A percentile compares a stretch with the other conserved stretches of the same genome.
phyloP scores from a whole-genome alignment of 2,113 vertebrate genomes.

The Melanostigma gelatinosum region DNA sequence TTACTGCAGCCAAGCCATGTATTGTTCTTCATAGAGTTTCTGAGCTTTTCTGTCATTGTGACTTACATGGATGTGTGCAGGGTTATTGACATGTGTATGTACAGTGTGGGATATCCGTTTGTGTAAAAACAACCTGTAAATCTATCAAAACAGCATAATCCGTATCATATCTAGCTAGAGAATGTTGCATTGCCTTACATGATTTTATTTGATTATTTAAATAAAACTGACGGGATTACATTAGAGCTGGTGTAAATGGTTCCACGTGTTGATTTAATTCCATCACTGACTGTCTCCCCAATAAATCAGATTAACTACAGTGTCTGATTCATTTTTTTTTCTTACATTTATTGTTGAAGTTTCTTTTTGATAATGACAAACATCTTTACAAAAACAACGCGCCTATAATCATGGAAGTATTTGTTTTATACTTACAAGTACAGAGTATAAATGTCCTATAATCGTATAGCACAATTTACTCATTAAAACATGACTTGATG shows the following conservation, averaged over 20 bases:
- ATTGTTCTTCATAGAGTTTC: background rate
- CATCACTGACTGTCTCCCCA: conserved; percentile 35
- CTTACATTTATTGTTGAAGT: conserved; percentile 14
- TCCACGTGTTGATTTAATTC: conserved; percentile 27
- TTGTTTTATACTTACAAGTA: conserved; percentile 22
- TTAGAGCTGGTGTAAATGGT: conserved; percentile 24
- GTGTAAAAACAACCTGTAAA: conserved; percentile 10
- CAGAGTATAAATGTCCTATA: conserved; percentile 8
- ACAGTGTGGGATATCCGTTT: conserved; percentile 16
- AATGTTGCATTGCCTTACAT: conserved; percentile 68
- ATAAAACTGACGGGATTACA: conserved; percentile 41
- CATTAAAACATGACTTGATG: conserved; percentile 5
- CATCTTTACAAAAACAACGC: conserved; percentile 24
- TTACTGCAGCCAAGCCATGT: conserved; percentile 29
- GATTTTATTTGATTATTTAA: conserved; percentile 33
- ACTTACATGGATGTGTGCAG: conserved; percentile 34
- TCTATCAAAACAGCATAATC: conserved; percentile 18
- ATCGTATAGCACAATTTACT: conserved; percentile 11
- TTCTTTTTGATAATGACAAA: conserved; percentile 6
- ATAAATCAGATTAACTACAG: conserved; percentile 57
- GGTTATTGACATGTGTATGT: conserved; percentile 33
- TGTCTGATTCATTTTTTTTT: background rate
- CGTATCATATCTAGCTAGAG: conserved; percentile 40
- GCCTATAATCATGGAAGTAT: conserved; percentile 2
- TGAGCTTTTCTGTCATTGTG: background rate